Evolutionary conservation across 2,113 vertebrate genomes (phyloP).

Genomic region (Catharus bicknelli): DNA sequence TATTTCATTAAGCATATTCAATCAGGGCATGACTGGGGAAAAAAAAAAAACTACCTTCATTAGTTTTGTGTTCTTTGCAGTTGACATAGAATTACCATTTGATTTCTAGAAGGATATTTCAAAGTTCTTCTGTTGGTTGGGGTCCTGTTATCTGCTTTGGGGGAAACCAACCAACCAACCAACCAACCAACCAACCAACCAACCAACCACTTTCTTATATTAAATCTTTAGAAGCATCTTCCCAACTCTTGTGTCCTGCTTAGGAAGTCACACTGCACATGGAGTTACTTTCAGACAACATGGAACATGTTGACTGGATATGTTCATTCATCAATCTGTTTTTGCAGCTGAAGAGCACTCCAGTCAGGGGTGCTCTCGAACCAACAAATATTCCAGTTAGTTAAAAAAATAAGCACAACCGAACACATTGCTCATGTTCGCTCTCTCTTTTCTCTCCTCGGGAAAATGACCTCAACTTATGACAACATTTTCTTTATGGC

Average conservation of each 20-base stretch:
- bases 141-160: background rate
- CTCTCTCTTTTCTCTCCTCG: background rate
- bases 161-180: background rate
- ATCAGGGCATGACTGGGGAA: background rate
- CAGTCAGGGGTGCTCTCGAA: background rate
- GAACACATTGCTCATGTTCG: background rate
- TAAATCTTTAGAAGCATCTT: background rate
- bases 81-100: background rate
- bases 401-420: background rate
- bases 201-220: background rate
- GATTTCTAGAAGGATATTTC: background rate
- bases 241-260: background rate
- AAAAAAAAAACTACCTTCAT: background rate
- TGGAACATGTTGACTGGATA: background rate
- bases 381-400: background rate
- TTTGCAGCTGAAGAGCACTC: background rate
- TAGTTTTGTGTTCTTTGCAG: constrained; percentile 1
- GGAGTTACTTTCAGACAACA: background rate
- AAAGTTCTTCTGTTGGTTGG: background rate
- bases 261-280: background rate
- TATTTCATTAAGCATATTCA: background rate
- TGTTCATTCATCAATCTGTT: background rate
- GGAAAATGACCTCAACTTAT: background rate
- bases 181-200: background rate
- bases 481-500: background rate